Percentiles rank a stretch among this genome's conserved stretches.
phyloP scores from a whole-genome alignment of 1,140 invertebrate genomes.

The Atopsyche davidsoni region DNA sequence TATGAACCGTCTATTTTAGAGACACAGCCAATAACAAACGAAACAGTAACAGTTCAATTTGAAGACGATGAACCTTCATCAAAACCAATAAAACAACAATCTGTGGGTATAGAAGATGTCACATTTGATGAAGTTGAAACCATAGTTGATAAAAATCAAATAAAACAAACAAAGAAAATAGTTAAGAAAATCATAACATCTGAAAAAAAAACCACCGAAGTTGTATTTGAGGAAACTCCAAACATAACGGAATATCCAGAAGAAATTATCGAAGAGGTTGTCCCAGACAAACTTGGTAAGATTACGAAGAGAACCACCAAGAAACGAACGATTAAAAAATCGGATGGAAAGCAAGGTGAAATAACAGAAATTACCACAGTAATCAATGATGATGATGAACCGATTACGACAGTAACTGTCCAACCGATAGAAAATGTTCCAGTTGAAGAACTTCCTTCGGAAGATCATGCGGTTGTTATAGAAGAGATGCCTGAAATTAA shows the following conservation, averaged over 20 bases:
- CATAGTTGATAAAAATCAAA: neutral
- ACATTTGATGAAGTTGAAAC: constrained; percentile 21
- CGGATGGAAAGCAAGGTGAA: constrained; percentile 31
- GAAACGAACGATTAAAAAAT: constrained; percentile 33
- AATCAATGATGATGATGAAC: constrained; percentile 34
- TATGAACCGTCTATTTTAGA: constrained; percentile 16
- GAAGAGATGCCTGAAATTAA: constrained; percentile 25
- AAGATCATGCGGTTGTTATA: constrained; percentile 14
- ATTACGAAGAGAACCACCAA: constrained; percentile 33
- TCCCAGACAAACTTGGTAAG: constrained; percentile 29
- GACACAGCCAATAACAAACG: constrained; percentile 5
- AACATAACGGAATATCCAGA: constrained; percentile 32
- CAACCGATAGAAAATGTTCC: constrained; percentile 17
- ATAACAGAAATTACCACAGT: constrained; percentile 35
- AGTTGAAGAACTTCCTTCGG: constrained; percentile 26
- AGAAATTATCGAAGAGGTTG: constrained; percentile 34
- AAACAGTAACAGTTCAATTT: constrained; percentile 23
- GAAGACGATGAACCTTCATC: constrained; percentile 29
- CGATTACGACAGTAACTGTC: constrained; percentile 32
- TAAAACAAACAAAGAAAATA: neutral
- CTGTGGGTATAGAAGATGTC: constrained; percentile 26
- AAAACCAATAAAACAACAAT: constrained; percentile 21
- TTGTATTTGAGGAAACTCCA: constrained; percentile 8
- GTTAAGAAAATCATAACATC: neutral
- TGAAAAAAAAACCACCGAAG: neutral